Percentiles rank a stretch among this genome's conserved stretches.
phyloP scores from a whole-genome alignment of 2,113 vertebrate genomes.

The Daboia siamensis region DNA sequence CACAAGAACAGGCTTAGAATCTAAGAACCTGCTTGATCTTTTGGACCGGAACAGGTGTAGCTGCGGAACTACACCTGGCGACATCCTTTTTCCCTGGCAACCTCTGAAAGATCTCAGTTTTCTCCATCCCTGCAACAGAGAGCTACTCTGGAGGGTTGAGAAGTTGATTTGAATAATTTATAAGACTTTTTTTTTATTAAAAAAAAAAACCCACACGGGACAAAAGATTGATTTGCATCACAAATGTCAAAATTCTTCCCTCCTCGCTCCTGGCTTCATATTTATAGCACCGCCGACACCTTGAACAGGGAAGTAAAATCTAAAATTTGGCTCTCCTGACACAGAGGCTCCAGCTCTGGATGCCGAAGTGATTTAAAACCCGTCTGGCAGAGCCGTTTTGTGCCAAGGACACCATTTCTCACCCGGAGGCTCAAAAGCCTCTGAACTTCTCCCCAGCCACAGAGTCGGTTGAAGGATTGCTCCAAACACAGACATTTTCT shows the following conservation, averaged over 20 bases:
- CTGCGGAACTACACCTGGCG: neutral
- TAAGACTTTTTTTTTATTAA: neutral
- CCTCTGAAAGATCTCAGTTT: neutral
- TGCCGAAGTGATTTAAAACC: neutral
- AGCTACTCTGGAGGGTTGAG: neutral
- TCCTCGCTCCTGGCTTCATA: neutral
- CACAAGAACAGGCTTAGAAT: neutral
- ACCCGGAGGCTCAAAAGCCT: neutral
- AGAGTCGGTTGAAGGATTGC: neutral
- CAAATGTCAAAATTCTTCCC: neutral
- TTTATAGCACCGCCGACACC: neutral
- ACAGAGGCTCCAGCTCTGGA: neutral
- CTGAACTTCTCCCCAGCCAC: neutral
- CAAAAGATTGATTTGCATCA: conserved; percentile 1
- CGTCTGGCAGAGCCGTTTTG: neutral
- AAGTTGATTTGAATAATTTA: neutral
- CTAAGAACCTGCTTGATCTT: neutral
- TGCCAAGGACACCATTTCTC: neutral
- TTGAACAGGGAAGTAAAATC: neutral
- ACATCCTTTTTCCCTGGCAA: neutral
- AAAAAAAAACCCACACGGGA: neutral
- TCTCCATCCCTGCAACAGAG: neutral
- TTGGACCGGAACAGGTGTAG: neutral
- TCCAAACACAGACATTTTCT: neutral
- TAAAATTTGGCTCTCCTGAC: neutral